Conservation (phyloP, 1,140 invertebrate genomes). For the Sitodiplosis mosellana region DNA sequence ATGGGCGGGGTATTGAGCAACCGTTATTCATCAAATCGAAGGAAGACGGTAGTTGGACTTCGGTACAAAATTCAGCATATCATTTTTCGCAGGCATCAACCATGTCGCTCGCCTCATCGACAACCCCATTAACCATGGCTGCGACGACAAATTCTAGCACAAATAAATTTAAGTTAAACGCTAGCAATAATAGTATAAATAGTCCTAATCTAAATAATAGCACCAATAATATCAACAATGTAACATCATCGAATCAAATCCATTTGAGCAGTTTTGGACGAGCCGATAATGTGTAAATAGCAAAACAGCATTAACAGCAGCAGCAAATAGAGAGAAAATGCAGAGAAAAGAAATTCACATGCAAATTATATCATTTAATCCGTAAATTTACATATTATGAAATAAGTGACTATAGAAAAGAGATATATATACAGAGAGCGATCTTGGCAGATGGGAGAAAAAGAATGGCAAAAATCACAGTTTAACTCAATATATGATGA, state of each 20-base stretch:
- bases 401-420: no score
- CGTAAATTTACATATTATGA: no score
- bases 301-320: background rate
- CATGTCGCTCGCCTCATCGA: background rate
- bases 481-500: no score
- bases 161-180: conserved; percentile 1
- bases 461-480: no score
- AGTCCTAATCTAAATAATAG: conserved; percentile 1
- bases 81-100: conserved; percentile 5
- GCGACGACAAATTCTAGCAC: conserved; percentile 2
- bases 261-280: conserved; percentile 7
- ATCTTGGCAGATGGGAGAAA: no score
- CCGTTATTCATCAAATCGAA: conserved; percentile 24
- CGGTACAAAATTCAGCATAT: conserved; percentile 21
- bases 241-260: conserved; percentile 1
- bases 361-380: no score
- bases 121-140: background rate
- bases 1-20: conserved; percentile 20
- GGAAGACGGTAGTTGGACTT: conserved; percentile 21
- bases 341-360: no score
- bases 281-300: conserved; percentile 6
- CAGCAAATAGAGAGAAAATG: no score
- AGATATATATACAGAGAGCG: no score
- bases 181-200: conserved; percentile 1
- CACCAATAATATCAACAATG: conserved; percentile 4